Percentiles rank a stretch among this genome's conserved stretches.
These are phyloP conservation scores for Halictus quadricinctus DNA, from an alignment of 2,888 invertebrate species.

Conservation along the genomic window DNA sequence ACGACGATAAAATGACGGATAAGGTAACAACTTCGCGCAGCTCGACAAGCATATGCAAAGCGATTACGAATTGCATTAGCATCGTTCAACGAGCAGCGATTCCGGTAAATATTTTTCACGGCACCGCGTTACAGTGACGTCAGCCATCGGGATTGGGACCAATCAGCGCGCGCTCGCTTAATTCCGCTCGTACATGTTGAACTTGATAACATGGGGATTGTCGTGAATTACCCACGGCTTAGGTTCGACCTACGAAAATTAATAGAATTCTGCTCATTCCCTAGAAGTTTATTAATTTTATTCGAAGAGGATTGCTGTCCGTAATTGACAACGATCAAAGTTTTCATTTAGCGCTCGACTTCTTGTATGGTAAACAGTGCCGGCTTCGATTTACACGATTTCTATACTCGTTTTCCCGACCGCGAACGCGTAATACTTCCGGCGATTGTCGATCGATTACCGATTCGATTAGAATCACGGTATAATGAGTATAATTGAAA, in stretches of 20 bases:
- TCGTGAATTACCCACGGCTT: too few relatives aligned
- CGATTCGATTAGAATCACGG: constrained; percentile 75
- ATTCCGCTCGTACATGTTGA: constrained; percentile 29
- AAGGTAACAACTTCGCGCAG: constrained; percentile 18
- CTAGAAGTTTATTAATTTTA: not conserved
- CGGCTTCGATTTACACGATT: not conserved
- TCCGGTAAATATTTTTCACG: constrained; percentile 35
- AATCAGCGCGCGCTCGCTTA: constrained; percentile 15
- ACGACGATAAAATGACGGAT: not conserved
- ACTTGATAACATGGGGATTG: not conserved
- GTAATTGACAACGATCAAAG: not conserved
- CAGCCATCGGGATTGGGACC: constrained; percentile 50
- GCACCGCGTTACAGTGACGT: constrained; percentile 2
- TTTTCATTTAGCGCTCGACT: not conserved
- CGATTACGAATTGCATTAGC: constrained; percentile 52
- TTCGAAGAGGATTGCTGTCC: not conserved
- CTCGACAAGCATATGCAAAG: constrained; percentile 24
- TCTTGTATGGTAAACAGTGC: not conserved
- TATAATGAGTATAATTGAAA: constrained; percentile 78
- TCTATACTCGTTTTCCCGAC: not conserved
- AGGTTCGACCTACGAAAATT: not conserved
- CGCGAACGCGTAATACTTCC: constrained; percentile 68
- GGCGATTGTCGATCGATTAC: constrained; percentile 78
- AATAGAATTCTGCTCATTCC: not conserved
- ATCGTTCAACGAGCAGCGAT: constrained; percentile 40